These are phyloP conservation scores for Phthorimaea operculella DNA, from an alignment of 1,140 invertebrate species.

Conservation along the genomic window DNA sequence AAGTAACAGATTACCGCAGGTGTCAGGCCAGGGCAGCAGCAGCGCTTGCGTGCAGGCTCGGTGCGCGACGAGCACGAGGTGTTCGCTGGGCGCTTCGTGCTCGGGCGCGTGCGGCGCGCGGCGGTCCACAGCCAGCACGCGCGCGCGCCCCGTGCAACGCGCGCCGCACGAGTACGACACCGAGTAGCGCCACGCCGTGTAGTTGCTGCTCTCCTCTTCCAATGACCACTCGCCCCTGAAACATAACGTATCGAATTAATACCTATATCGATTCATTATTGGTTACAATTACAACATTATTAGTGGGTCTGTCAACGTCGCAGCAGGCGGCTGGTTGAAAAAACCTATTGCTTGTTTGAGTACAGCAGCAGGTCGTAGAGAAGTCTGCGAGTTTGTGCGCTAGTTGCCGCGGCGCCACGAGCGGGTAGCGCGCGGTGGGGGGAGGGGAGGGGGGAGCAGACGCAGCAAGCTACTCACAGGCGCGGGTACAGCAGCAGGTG, in stretches of 20 bases:
- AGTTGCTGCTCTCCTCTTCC: constrained; percentile 37
- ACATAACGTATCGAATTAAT: neutral
- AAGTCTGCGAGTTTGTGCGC: no score
- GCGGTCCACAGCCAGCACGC: constrained; percentile 15
- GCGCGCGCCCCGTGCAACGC: constrained; percentile 34
- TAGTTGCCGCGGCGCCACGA: no score
- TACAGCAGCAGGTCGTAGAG: no score
- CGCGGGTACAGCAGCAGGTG: constrained; percentile 11
- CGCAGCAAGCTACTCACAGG: constrained; percentile 9
- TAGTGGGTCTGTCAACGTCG: no score
- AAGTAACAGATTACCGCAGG: constrained; percentile 40
- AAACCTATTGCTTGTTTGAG: no score
- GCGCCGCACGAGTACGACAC: constrained; percentile 40
- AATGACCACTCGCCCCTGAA: constrained; percentile 32
- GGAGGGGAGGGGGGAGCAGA: no score
- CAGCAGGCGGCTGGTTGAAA: no score
- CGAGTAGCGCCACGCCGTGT: constrained; percentile 37
- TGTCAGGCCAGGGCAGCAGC: constrained; percentile 28
- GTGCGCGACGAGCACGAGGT: constrained; percentile 17
- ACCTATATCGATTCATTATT: no score
- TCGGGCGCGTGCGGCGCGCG: constrained; percentile 9
- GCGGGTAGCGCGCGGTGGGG: no score
- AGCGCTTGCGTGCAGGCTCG: constrained; percentile 24
- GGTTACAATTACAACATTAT: no score
- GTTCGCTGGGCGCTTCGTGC: constrained; percentile 8